Base-by-base conservation (phyloP, 1,140 invertebrate species). In the Formica exsecta region DNA sequence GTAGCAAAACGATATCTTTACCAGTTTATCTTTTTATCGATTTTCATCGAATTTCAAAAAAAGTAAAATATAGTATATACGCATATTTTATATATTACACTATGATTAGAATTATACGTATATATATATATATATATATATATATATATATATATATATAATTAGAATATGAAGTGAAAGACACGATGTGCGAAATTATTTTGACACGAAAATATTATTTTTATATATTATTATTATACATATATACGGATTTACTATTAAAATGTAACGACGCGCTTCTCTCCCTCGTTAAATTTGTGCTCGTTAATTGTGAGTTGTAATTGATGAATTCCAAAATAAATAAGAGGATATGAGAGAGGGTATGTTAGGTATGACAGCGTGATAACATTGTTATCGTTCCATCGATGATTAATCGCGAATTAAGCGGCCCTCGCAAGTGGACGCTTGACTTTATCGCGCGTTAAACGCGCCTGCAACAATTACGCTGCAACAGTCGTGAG, bases 351-450 rank as follows among this genome's bases (percentile, higher is more conserved):
- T 59, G 7, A 70, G 9, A 59, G 22, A 64, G 16, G 22, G 61
- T 41, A 51, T 9, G 25, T 36, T 74, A 64, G 16, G 22, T 76
- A 44, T 44, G 38, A 76, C 22, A 41, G 61, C 16, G 32, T 22
- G 41, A 79, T 51, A 68, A 19, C 19, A n/a, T 61, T 25, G 51
- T 16, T 32, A 71, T 59, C 36, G 22, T 19, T 80, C 29, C 51
- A 71, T 22, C 73, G 68, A 29, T 41, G 38, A 83, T 83, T 83
- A 83, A 83, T 80, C 64, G 29, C 41, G 41, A 64, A 79, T 80
- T 80, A 80, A 51, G 22, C 32, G 22, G 32, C n/a, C n/a, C 32
- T 48, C 29, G 41, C 68, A 48, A 73, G 54, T 61, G 13, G 54
- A 22, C 8, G n/a, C n/a, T 73, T 22, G 51, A 44, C 38, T 74